These are phyloP conservation scores for Axis porcinus DNA, from an alignment of 2,113 vertebrate species.

Conservation along the genomic window DNA sequence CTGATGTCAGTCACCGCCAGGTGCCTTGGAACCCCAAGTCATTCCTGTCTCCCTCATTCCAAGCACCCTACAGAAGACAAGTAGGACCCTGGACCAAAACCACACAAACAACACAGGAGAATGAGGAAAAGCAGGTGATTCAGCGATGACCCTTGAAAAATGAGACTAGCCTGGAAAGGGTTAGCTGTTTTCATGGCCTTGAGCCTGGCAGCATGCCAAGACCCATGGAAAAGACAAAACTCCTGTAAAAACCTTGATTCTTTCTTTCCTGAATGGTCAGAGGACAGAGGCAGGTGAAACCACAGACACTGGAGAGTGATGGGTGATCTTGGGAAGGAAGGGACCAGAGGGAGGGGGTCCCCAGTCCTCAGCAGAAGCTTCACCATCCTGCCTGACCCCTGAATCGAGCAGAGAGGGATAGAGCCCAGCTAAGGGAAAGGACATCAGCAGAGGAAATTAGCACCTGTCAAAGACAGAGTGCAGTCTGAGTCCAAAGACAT, in stretches of 20 bases:
- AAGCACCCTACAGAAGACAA: background rate
- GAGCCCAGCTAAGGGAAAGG: background rate
- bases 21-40: background rate
- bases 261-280: background rate
- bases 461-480: background rate
- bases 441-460: background rate
- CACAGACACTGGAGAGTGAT: background rate
- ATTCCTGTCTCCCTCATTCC: background rate
- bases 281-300: background rate
- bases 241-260: background rate
- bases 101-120: background rate
- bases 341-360: background rate
- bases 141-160: background rate
- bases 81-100: background rate
- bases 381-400: background rate
- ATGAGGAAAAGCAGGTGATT: background rate
- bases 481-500: background rate
- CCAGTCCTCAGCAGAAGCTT: background rate
- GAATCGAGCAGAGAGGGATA: background rate
- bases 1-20: background rate
- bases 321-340: background rate
- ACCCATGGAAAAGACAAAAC: background rate
- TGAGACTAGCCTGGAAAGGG: background rate
- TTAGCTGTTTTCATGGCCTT: background rate
- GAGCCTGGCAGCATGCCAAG: background rate